Evolutionary conservation across 2,888 invertebrate genomes (phyloP), one percentile per base, ranked within the genome.

Genomic region (Erebia aethiops): DNA sequence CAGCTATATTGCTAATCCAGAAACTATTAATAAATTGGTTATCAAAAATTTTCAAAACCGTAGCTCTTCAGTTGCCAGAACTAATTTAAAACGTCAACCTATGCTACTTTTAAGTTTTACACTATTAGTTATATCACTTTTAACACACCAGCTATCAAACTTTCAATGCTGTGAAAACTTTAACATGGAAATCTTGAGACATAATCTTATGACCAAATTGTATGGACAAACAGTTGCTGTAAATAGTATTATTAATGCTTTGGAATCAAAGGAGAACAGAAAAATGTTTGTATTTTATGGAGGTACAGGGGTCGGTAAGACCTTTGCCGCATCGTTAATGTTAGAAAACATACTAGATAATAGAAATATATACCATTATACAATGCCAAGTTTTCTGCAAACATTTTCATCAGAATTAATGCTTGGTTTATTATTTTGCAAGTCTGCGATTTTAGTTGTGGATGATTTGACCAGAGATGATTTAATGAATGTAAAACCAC

Each of bases 281-380:
- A 92, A 90, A 81, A 79, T 93, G 16, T 69, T 93, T 63, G 80
- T 90, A 73, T 78, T 93, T 13, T 89, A 87, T 82, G 93, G 93
- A 67, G 87, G 92, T 2, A 93, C 92, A 52, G 93, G 93, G 66
- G 92, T 92, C 4, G 93, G 93, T 1, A 93, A 93, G 76, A 90
- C 93, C 56, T 88, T 82, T 71, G 80, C 87, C 26, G 78, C 84
- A n/a, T 88, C 90, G 57, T 67, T 89, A 49, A 78, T 92, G 70
- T 75, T 92, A 71, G 81, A 88, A 51, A 79, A 81, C 64, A 56
- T 85, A 26, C 84, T 85, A 76, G 76, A 80, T 26, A 82, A 80
- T 70, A 84, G 88, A 21, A 93, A 93, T 83, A 77, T 91, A 2
- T 92, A 91, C 77, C 92, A 92, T 74, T 92, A 87, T 70, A 89